These are phyloP conservation scores for Chaetodon auriga DNA, from an alignment of 2,113 vertebrate species.

Conservation along the genomic window DNA sequence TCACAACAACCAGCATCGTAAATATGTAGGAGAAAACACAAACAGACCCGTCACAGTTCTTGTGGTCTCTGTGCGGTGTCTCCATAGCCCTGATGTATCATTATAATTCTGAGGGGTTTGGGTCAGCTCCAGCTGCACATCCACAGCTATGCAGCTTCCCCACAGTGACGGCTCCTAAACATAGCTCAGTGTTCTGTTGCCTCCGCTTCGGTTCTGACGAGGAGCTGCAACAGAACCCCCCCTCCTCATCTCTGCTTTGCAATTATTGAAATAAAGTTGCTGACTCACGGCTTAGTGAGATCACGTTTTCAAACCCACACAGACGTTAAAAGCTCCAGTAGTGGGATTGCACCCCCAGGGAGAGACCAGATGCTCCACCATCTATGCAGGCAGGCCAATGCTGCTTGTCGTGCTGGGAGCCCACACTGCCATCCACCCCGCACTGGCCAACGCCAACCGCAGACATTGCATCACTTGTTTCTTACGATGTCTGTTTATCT, in stretches of 20 bases:
- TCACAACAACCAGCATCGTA: neutral
- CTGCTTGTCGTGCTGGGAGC: slow-evolving; percentile 39
- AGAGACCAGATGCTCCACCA: slow-evolving; percentile 47
- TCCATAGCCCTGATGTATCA: slow-evolving; percentile 1
- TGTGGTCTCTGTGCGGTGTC: slow-evolving; percentile 9
- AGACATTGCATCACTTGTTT: slow-evolving; percentile 8
- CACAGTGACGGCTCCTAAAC: neutral
- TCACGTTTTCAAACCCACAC: slow-evolving; percentile 4
- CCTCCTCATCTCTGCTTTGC: neutral
- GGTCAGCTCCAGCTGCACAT: neutral
- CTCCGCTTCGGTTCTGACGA: neutral
- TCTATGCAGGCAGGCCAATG: neutral
- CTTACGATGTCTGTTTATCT: neutral
- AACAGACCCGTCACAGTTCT: neutral
- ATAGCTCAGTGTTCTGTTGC: neutral
- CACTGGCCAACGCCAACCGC: slow-evolving; percentile 24
- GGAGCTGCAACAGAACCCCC: slow-evolving; percentile 11
- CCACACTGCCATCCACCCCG: slow-evolving; percentile 26
- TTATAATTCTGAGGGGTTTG: slow-evolving; percentile 15
- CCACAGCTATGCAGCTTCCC: slow-evolving; percentile 8
- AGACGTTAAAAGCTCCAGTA: neutral
- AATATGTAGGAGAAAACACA: neutral
- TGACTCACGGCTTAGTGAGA: slow-evolving; percentile 33
- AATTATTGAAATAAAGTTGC: slow-evolving; percentile 18
- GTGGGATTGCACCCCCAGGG: neutral